A percentile compares a stretch with the other conserved stretches of the same genome.
Evolutionary conservation across 1,140 invertebrate genomes (phyloP).

Genomic region (Phortica variegata): DNA sequence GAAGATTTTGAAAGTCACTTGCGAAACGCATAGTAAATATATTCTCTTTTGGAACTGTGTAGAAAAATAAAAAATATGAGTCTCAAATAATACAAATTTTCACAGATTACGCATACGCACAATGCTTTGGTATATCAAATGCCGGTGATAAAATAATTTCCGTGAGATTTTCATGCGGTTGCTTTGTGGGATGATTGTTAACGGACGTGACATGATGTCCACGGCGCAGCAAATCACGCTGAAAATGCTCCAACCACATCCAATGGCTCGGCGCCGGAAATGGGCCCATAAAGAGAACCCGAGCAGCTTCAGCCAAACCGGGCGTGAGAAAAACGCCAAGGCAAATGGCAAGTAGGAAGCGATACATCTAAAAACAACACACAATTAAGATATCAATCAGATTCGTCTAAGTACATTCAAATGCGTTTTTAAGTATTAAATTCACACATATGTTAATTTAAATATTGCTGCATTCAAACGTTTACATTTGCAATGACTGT

Average conservation of each 20-base stretch:
- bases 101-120: conserved; percentile 30
- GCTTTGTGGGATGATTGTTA: conserved; percentile 57
- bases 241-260: conserved; percentile 61
- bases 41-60: conserved; percentile 44
- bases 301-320: conserved; percentile 13
- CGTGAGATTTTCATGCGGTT: conserved; percentile 58
- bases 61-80: neutral
- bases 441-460: too few relatives aligned
- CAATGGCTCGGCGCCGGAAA: conserved; percentile 59
- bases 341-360: conserved; percentile 19
- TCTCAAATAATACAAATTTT: neutral
- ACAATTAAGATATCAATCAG: conserved; percentile 19
- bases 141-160: conserved; percentile 59
- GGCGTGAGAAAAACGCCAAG: conserved; percentile 11
- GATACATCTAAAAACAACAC: conserved; percentile 26
- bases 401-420: conserved; percentile 22
- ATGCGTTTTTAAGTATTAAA: too few relatives aligned
- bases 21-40: conserved; percentile 48
- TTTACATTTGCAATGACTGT: too few relatives aligned
- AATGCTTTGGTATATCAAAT: conserved; percentile 59
- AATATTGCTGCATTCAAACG: too few relatives aligned
- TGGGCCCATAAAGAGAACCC: conserved; percentile 52
- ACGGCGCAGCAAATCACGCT: conserved; percentile 59
- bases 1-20: conserved; percentile 45
- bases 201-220: conserved; percentile 66